Base-by-base conservation (phyloP, 1,140 invertebrate genomes). In the Lordiphosa clarofinis region DNA sequence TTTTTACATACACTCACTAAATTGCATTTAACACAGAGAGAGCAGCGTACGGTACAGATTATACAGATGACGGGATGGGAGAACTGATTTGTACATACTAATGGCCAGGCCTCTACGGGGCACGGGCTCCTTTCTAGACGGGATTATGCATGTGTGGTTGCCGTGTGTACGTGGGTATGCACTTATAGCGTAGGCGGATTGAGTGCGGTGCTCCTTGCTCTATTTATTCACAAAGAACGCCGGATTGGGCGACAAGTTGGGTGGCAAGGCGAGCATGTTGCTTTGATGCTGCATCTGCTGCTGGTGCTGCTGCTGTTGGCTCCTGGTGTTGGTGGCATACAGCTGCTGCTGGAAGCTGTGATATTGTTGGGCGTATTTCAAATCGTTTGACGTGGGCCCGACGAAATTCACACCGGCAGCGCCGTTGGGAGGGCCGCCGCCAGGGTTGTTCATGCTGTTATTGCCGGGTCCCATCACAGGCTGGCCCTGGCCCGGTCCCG, bases 261-360 rank as follows among this genome's bases (percentile, higher is more conserved):
- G 62, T 5, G 70, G 66, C 72, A 86, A 86, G 11, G 89, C 87
- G 50, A 90, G 86, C 82, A 81, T 69, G 42, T 79, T 81, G 7
- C 62, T 37, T 13, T 64, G 61, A 28, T 64, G 21, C 62, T 46
- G 42, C 37, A 49, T 61, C 24, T 73, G 68, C 24, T 73, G 68
- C 28, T 72, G 69, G 12, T 86, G 82, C 59, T 82, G 72, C 24
- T 86, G 78, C n/a, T 87, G 86, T 56, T 91, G 91, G 75, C 91
- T 94, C 62, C 95, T 91, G 13, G 94, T 96, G 56, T 95, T 95
- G 7, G 96, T 98, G 19, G 96, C 96, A 90, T 98, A 97, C 53
- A 97, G 90, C 89, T 97, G 96, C 87, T 97, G 96, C 86, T 98
- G 96, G 91, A 98, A 97, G 90, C 97, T 96, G 89, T 97, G 96